Conservation (phyloP, 2,888 invertebrate genomes). For the Gryllus longicercus region DNA sequence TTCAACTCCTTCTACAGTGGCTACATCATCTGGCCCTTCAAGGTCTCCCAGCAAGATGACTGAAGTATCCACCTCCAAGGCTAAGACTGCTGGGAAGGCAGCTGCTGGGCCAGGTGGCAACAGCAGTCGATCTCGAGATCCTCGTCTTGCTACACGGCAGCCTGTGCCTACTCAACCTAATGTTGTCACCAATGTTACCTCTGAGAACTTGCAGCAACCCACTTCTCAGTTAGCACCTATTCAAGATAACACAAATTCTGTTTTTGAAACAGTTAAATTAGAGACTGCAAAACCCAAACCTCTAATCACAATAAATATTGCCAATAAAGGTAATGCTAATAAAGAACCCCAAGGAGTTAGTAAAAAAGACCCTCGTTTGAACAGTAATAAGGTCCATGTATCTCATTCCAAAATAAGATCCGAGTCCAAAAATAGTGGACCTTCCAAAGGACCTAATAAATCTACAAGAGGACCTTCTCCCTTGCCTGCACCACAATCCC, state of each 20-base stretch:
- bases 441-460: constrained; percentile 21
- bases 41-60: constrained; percentile 19
- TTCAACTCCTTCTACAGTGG: background rate
- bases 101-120: constrained; percentile 42
- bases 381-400: constrained; percentile 41
- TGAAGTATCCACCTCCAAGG: background rate
- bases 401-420: constrained; percentile 26
- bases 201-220: constrained; percentile 21
- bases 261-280: constrained; percentile 33
- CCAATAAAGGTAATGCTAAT: constrained; percentile 49
- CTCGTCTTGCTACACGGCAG: constrained; percentile 42
- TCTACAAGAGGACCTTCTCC: constrained; percentile 30
- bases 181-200: constrained; percentile 24
- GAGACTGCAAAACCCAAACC: constrained; percentile 38
- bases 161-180: constrained; percentile 20
- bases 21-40: constrained; percentile 18
- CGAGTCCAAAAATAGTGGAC: constrained; percentile 29
- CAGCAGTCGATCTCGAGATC: constrained; percentile 45
- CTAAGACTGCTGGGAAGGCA: constrained; percentile 27
- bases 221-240: background rate
- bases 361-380: constrained; percentile 48
- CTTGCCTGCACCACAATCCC: constrained; percentile 31
- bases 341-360: constrained; percentile 43
- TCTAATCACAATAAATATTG: constrained; percentile 39
- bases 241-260: constrained; percentile 25